Conservation (phyloP, 1,140 invertebrate species). For the Ganaspis sp. region DNA sequence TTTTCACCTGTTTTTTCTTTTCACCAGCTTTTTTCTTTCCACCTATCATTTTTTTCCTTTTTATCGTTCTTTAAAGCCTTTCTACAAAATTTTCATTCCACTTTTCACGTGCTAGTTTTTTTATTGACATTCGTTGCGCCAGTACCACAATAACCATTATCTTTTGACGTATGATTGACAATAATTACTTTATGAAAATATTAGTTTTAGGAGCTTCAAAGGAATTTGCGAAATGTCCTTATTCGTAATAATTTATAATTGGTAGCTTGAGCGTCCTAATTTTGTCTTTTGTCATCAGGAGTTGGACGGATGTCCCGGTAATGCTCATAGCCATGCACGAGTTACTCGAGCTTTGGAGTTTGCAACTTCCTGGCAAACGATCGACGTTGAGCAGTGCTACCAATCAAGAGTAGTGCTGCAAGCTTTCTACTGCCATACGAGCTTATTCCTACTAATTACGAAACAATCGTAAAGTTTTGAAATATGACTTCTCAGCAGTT, state of each 20-base stretch:
- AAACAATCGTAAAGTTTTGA: constrained; percentile 24
- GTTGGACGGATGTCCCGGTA: constrained; percentile 8
- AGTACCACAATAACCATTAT: no score
- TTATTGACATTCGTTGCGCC: no score
- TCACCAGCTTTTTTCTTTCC: no score
- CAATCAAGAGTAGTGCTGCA: constrained; percentile 23
- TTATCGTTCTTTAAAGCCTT: no score
- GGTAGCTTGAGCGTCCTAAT: constrained; percentile 17
- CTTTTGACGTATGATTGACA: not conserved
- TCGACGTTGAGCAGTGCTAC: constrained; percentile 21
- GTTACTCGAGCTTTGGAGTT: constrained; percentile 11
- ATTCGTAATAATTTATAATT: constrained; percentile 2
- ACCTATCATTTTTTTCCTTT: no score
- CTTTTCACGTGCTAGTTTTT: no score
- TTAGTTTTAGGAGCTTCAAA: not conserved
- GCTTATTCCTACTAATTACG: constrained; percentile 27
- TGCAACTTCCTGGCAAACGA: constrained; percentile 26
- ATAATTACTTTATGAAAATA: not conserved
- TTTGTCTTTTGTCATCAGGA: constrained; percentile 20
- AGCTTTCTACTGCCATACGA: constrained; percentile 22
- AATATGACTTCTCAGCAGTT: not conserved
- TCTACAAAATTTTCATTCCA: no score
- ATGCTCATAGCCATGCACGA: not conserved
- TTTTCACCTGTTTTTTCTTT: no score
- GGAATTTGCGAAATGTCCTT: not conserved